A percentile compares a stretch with the other conserved stretches of the same genome.
phyloP scores from a whole-genome alignment of 64 coral and sea anemone species.

The Montipora foliosa region DNA sequence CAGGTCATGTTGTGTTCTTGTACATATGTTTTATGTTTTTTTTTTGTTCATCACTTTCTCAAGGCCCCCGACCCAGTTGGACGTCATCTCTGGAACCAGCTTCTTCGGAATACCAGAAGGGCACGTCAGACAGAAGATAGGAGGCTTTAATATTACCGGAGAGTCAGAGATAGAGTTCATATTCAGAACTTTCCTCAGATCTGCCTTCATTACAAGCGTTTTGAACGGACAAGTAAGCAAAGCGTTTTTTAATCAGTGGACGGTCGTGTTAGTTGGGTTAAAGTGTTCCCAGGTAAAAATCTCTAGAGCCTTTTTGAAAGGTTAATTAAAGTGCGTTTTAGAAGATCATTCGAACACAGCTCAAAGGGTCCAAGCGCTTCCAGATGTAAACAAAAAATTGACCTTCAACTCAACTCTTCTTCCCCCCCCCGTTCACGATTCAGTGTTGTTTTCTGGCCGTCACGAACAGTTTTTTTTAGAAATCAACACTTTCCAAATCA shows the following conservation, averaged over 20 bases:
- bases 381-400: too few relatives aligned
- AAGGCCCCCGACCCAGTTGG: slow-evolving; percentile 11
- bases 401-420: too few relatives aligned
- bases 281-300: too few relatives aligned
- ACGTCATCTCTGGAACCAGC: slow-evolving; percentile 70
- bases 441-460: too few relatives aligned
- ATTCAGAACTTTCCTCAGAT: slow-evolving; percentile 88
- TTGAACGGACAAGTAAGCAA: slow-evolving; percentile 68
- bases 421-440: too few relatives aligned
- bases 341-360: too few relatives aligned
- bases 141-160: slow-evolving; percentile 77
- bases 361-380: too few relatives aligned
- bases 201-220: slow-evolving; percentile 72
- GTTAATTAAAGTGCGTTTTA: too few relatives aligned
- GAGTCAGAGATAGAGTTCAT: slow-evolving; percentile 85
- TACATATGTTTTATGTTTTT: not conserved
- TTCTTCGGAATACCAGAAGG: slow-evolving; percentile 80
- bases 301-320: too few relatives aligned
- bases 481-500: too few relatives aligned
- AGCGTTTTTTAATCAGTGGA: not conserved
- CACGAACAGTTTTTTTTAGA: too few relatives aligned
- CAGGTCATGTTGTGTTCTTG: too few relatives aligned
- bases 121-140: slow-evolving; percentile 84
- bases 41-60: not conserved
- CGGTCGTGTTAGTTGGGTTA: not conserved